Conservation (phyloP, 2,797 vertebrate species). For the Cyclura pinguis region DNA sequence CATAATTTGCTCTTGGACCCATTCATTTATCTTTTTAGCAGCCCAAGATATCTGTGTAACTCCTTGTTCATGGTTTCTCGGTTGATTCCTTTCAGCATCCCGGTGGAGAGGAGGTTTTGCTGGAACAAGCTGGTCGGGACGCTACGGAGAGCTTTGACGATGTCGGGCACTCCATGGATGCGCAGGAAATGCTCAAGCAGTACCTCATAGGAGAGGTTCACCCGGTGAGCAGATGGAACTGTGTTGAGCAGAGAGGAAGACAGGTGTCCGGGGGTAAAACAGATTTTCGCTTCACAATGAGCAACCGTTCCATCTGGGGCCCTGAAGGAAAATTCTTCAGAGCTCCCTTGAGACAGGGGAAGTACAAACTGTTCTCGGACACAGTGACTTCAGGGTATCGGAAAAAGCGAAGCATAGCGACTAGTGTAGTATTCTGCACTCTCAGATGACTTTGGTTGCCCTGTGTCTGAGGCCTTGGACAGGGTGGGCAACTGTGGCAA, state of each 20-base stretch:
- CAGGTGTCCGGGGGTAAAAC: too few relatives aligned
- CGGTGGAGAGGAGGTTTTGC: conserved; percentile 93
- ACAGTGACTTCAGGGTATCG: neutral
- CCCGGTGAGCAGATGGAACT: conserved; percentile 80
- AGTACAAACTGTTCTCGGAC: neutral
- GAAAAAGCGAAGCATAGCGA: neutral
- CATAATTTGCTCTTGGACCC: neutral
- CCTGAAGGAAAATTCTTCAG: neutral
- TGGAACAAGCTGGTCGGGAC: conserved; percentile 92
- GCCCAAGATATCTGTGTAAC: too few relatives aligned
- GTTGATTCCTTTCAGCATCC: conserved; percentile 88
- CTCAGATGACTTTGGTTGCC: too few relatives aligned
- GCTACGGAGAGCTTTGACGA: conserved; percentile 96
- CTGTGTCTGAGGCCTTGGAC: neutral
- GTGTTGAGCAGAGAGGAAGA: too few relatives aligned
- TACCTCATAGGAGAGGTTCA: conserved; percentile 93
- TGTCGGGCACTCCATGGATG: conserved; percentile 94
- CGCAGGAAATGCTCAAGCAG: conserved; percentile 93
- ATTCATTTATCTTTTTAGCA: too few relatives aligned
- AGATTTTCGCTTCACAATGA: too few relatives aligned
- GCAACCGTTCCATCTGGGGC: too few relatives aligned
- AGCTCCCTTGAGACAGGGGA: neutral
- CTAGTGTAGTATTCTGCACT: neutral
- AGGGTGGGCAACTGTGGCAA: too few relatives aligned
- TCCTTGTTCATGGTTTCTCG: neutral